Percentiles rank a stretch among this genome's conserved stretches.
Conservation (phyloP, 1,140 invertebrate species). For the Neodiprion lecontei region DNA sequence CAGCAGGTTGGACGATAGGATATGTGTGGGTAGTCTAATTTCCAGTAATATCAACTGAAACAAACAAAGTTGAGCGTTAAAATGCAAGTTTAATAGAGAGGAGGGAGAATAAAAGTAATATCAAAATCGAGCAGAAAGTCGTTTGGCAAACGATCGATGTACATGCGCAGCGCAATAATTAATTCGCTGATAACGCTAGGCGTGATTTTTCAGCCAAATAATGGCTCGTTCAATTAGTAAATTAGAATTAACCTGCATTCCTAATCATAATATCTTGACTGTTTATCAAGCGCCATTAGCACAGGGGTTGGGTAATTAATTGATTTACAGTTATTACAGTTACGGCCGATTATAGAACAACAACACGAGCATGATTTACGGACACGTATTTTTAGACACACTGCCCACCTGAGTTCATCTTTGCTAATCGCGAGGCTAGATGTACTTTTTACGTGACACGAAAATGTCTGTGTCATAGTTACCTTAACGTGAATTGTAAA, state of each 20-base stretch:
- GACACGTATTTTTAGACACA: too few species aligned
- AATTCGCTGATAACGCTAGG: not conserved
- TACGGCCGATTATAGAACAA: not conserved
- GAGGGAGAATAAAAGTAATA: not conserved
- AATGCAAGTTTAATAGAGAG: too few species aligned
- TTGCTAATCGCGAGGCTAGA: too few species aligned
- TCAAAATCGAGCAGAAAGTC: not conserved
- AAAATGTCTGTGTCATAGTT: too few species aligned
- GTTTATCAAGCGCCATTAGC: not conserved
- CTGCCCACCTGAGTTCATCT: too few species aligned
- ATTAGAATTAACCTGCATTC: not conserved
- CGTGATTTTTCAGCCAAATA: not conserved
- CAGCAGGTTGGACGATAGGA: too few species aligned
- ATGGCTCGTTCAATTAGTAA: not conserved
- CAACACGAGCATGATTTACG: too few species aligned
- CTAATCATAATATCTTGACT: not conserved
- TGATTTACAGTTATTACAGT: not conserved
- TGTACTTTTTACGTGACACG: too few species aligned
- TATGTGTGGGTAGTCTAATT: too few species aligned
- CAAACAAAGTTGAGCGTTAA: too few species aligned
- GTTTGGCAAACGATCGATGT: not conserved
- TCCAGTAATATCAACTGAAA: too few species aligned
- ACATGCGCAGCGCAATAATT: not conserved
- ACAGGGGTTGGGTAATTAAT: not conserved
- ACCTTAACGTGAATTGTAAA: too few species aligned